Evolutionary conservation across 2,888 invertebrate genomes (phyloP), one percentile per base, ranked within the genome.

Genomic region (Chrysolina haemoptera): DNA sequence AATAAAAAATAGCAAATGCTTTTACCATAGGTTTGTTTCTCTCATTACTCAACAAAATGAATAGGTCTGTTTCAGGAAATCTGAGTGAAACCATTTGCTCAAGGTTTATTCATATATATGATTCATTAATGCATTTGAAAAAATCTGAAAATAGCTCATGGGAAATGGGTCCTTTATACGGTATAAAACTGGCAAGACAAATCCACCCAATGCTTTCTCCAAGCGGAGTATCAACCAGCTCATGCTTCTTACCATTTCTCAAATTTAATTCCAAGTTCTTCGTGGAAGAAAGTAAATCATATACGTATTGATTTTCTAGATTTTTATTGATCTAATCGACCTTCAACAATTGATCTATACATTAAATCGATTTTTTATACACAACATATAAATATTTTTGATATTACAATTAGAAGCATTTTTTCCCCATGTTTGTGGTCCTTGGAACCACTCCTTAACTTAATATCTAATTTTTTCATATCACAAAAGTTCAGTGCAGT

Each of bases 361-460:
- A 71, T 71, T 43, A 46, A 66, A 68, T 62, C 53, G 18, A 67
- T 62, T 64, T 76, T 81, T 78, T 80, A 73, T 84, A 82, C 82
- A 84, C 80, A 82, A 84, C 84, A 85, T 85, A 82, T 80, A 84
- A 82, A 84, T 81, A 81, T 81, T 68, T 62, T 80, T 76, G 79
- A 82, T 80, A 73, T 79, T 80, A 80, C 80, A 80, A 64, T 79
- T 82, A 82, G 84, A 86, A 86, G 86, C 86, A 86, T 86, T 79
- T 84, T 79, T 86, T 86, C 86, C 85, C 86, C 86, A 82, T 76
- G 82, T 81, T 80, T 35, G 67, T 67, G 81, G 78, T 80, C 78
- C 75, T 46, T 70, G 62, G 71, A 79, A 79, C 78, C 77, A 66
- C 64, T 66, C 75, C 74, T 70, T 6, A 59, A 70, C 73, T 73